Evolutionary conservation across 2,797 vertebrate genomes (phyloP), one percentile per base, ranked within the genome.

Genomic region (Botia kubotai): DNA sequence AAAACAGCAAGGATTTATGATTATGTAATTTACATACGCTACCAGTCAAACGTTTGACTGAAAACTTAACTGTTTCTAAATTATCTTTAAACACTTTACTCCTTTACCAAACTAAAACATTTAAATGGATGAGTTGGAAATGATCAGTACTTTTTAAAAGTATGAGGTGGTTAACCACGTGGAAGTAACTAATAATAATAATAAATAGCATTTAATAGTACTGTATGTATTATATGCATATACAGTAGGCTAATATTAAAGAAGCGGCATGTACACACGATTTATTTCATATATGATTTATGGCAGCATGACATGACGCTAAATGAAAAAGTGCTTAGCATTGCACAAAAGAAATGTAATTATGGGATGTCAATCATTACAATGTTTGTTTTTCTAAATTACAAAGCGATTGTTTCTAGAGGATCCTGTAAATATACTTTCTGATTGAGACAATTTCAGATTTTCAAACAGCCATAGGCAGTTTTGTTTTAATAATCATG

Each of bases 251-350:
- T n/a, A 39, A 6, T 39, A 7, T 7, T 39, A 39, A 39, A 39
- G 36, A 13, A 4, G 16, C 6, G 5, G 12, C 5, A 3, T 62
- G 6, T 5, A 14, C 6, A 63, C 13, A 52, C 50, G 0, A 3
- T 57, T 23, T 2, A 65, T 36, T 11, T 65, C 4, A 52, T 7
- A 39, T 39, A 39, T 39, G 36, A 39, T 39, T 6, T 39, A 46
- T 11, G 43, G 11, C 1, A 46, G 43, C 7, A 11, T 46, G 43
- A 46, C 43, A 46, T 46, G 43, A 46, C 66, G 43, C 58, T 55
- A 33, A 5, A 76, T 13, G 53, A 76, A 66, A 53, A 79, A 81
- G 63, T 73, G 26, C 55, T 77, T 76, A 60, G 46, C 67, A 12
- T 29, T 23, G 67, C 77, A 72, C 66, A 76, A 76, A 39, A 76